Base-by-base conservation (phyloP, 2,888 invertebrate genomes). In the Chrysopilus asiliformis region DNA sequence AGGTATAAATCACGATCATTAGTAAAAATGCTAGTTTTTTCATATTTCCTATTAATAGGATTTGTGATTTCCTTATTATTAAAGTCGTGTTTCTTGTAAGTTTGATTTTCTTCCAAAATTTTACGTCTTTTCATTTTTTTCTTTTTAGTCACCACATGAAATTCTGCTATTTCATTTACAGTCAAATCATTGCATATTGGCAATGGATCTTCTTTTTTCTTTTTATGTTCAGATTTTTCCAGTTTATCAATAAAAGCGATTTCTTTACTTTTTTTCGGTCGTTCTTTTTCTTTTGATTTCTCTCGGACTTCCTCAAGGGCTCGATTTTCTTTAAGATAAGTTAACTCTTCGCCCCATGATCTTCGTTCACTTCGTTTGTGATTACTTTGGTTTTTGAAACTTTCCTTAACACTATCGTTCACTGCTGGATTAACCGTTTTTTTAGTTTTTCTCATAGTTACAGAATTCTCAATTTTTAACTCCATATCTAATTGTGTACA, bases 111-210 rank as follows among this genome's bases (percentile, higher is more conserved):
- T 0, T 42, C 39, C 13, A 39, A 14, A 5, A 41, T 45, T 20
- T 67, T 59, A 49, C 76, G 73, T 53, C 83, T 82, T 52, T 80
- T 80, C 51, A 78, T 74, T 54, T 79, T 77, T 59, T 82, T 82
- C 58, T 81, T 80, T 56, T 84, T 86, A 39, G 79, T 81, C 35
- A 87, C 86, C 34, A 83, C 79, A 57, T 80, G 77, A 64, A 85
- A 87, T 53, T 85, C 86, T 9, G 78, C 68, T 34, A 71, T 69
- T 58, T 77, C 77, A 31, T 51, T 53, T 20, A 56, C 48, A 4
- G 57, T 44, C 2, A 59, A 53, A 32, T 60, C 60, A 45, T 35
- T 54, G 47, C 44, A 40, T 17, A 38, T 22, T 13, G 40, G 28
- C 4, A 41, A 37, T n/a, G 32, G 24, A 22, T 41, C 34, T 34